phyloP scores from a whole-genome alignment of 2,888 invertebrate genomes.

The Orthonevra nobilis region DNA sequence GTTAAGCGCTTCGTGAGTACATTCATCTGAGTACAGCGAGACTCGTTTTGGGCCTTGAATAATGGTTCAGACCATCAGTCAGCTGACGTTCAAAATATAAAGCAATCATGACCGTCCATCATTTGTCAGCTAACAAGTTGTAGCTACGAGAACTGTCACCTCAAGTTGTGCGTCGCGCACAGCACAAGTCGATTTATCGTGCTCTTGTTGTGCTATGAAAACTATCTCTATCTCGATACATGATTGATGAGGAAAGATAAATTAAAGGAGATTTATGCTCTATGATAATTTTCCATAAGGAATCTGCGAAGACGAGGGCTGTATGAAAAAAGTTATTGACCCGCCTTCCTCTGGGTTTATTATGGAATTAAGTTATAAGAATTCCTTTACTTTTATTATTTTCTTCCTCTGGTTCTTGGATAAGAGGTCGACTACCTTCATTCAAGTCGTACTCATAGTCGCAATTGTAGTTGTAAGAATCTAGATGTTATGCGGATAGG shows the following conservation, averaged over 20 bases:
- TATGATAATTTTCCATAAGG: constrained; percentile 3
- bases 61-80: constrained; percentile 41
- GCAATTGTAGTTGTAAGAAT: too few relatives aligned
- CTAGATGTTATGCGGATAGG: constrained; percentile 32
- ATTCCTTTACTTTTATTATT: constrained; percentile 37
- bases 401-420: constrained; percentile 15
- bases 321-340: constrained; percentile 40
- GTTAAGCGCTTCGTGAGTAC: background rate
- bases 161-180: constrained; percentile 34
- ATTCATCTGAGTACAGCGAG: background rate
- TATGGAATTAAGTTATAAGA: constrained; percentile 55
- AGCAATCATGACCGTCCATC: constrained; percentile 55
- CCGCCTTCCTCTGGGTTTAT: background rate
- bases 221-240: constrained; percentile 28
- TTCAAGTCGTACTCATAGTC: constrained; percentile 10
- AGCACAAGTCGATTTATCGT: constrained; percentile 42
- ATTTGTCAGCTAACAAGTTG: constrained; percentile 19
- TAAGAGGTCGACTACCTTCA: constrained; percentile 55
- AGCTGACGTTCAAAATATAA: constrained; percentile 5
- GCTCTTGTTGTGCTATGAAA: constrained; percentile 11
- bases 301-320: background rate
- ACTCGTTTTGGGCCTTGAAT: constrained; percentile 3
- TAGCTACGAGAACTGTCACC: constrained; percentile 50
- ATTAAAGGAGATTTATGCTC: constrained; percentile 33
- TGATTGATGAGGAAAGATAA: constrained; percentile 46